phyloP scores from a whole-genome alignment of 2,797 vertebrate genomes.

The Silurus lanzhouensis region DNA sequence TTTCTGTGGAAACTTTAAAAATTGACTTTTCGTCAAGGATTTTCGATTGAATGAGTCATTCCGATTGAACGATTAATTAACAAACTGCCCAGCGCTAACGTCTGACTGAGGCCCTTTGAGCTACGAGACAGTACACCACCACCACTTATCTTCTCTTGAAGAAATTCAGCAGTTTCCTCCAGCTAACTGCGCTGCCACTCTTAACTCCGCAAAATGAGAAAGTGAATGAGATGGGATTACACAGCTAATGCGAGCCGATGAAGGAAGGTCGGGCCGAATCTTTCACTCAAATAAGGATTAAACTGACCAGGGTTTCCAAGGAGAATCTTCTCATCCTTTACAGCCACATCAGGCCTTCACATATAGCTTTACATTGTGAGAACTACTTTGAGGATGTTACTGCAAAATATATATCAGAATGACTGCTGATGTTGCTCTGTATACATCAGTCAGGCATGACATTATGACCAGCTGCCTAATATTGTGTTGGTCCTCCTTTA shows the following conservation, averaged over 20 bases:
- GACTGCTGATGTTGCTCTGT: neutral
- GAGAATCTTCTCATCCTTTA: slow-evolving; percentile 10
- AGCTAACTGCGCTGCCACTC: slow-evolving; percentile 64
- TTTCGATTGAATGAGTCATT: neutral
- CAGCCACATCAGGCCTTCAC: neutral
- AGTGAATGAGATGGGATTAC: slow-evolving; percentile 82
- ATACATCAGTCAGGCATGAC: neutral
- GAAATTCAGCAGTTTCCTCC: slow-evolving; percentile 58
- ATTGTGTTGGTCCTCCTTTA: too few species aligned
- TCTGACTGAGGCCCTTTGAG: neutral
- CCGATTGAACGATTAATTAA: neutral
- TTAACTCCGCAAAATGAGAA: slow-evolving; percentile 73
- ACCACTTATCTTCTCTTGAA: slow-evolving; percentile 52
- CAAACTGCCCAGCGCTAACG: neutral
- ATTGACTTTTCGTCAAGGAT: too few species aligned
- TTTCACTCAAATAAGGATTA: slow-evolving; percentile 58
- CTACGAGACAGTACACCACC: slow-evolving; percentile 7
- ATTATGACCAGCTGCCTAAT: too few species aligned
- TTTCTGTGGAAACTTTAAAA: neutral
- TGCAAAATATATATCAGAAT: neutral
- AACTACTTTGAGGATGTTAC: neutral
- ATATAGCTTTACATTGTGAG: neutral
- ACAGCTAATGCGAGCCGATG: slow-evolving; percentile 81
- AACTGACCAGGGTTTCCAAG: slow-evolving; percentile 39
- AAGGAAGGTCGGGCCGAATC: slow-evolving; percentile 74